Percentiles rank a stretch among this genome's conserved stretches.
Conservation (phyloP, 2,888 invertebrate genomes). For the Chloroclysta siterata region DNA sequence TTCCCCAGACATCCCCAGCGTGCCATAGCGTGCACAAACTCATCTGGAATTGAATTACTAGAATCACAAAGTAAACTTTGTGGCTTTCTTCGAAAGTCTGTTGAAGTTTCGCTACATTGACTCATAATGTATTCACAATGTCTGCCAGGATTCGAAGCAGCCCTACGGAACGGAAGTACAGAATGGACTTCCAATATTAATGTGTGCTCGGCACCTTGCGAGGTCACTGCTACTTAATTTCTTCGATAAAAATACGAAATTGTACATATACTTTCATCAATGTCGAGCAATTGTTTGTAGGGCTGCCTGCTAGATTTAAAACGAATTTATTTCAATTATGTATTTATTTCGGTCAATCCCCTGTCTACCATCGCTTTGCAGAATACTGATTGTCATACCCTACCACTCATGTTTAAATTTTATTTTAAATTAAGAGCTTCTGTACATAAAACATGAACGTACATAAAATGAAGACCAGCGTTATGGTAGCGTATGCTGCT, state of each 20-base stretch:
- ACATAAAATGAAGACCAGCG: too few species aligned
- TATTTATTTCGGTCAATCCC: too few species aligned
- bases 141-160: slow-evolving; percentile 17
- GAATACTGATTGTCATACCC: too few species aligned
- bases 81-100: background rate
- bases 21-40: too few species aligned
- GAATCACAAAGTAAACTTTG: background rate
- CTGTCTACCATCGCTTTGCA: too few species aligned
- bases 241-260: slow-evolving; percentile 13
- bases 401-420: too few species aligned
- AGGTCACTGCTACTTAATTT: slow-evolving; percentile 15
- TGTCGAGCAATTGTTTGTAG: slow-evolving; percentile 1
- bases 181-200: slow-evolving; percentile 23
- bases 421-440: too few species aligned
- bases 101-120: background rate
- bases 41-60: too few species aligned
- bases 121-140: slow-evolving; percentile 23
- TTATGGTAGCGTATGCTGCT: too few species aligned
- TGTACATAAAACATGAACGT: too few species aligned
- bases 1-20: too few species aligned
- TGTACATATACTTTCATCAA: background rate
- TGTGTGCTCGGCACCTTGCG: slow-evolving; percentile 5
- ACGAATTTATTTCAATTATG: too few species aligned
- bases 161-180: slow-evolving; percentile 18
- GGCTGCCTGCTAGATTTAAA: background rate